Evolutionary conservation across 1,140 invertebrate genomes (phyloP), one percentile per base, ranked within the genome.

Genomic region (Venustaconcha ellipsiformis): DNA sequence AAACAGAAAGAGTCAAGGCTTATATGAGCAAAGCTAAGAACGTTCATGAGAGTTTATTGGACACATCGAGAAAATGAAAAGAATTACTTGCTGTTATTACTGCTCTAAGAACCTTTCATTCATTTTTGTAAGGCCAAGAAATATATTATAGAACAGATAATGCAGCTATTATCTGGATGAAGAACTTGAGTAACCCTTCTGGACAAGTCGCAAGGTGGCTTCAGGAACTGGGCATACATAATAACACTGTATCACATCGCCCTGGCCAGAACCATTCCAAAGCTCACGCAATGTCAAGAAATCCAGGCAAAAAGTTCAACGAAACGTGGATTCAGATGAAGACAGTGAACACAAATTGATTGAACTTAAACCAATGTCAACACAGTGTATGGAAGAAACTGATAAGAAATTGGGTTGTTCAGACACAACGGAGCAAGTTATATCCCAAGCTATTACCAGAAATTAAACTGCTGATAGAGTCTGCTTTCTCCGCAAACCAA

Each of bases 21-120:
- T 86, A 81, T 70, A 72, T 60, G 17, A 82, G 78, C 62, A 72
- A 72, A 26, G 26, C 76, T 14, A 75, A 84, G 18, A 81, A 68
- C 55, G 68, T 20, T 23, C 79, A 89, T 18, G 90, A 93, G 82
- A 76, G 83, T 73, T 89, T 90, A 18, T 93, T n/a, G n/a, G 93
- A 79, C 82, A 81, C 68, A 70, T 76, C n/a, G n/a, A n/a, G n/a
- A 1, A 83, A 81, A 17, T 0, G 75, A 1, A 84, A 76, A 67
- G 79, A 84, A 71, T 60, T 84, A 12, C 72, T 81, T 15, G 81
- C 79, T 23, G 68, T 82, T 26, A 57, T 82, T 14, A 17, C 37
- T 23, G 70, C 63, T 5, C 48, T 79, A 20, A 71, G 76, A 66
- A 12, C 77, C 17, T 82, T 83, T 70, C 67, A 79, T 64, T 48